A percentile compares a stretch with the other conserved stretches of the same genome.
Evolutionary conservation across 2,113 vertebrate species (phyloP).

Genomic region (Casuarius casuarius): DNA sequence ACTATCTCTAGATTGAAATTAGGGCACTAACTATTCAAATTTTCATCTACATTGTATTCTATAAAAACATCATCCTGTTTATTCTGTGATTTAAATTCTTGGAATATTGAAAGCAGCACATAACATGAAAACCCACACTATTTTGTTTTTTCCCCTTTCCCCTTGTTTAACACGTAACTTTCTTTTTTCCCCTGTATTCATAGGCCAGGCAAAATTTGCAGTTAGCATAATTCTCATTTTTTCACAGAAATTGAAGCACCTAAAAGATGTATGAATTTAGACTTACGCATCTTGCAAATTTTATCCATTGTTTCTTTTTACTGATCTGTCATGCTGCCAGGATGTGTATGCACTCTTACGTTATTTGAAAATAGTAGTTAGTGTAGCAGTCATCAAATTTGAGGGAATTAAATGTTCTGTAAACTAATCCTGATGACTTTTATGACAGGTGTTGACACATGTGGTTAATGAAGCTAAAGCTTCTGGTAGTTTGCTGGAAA

Average conservation of each 20-base stretch:
- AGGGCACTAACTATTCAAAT: background rate
- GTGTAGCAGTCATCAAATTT: background rate
- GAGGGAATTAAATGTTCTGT: slow-evolving; percentile 17
- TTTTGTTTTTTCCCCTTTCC: background rate
- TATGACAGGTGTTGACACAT: background rate
- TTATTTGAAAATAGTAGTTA: background rate
- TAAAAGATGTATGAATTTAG: background rate
- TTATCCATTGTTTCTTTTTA: background rate
- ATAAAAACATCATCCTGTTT: background rate
- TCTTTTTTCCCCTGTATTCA: background rate
- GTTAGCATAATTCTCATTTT: background rate
- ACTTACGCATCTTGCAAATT: background rate
- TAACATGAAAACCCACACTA: background rate
- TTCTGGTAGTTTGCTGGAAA: background rate
- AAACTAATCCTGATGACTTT: background rate
- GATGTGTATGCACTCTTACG: background rate
- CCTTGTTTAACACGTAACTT: background rate
- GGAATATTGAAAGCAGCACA: background rate
- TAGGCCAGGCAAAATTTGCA: background rate
- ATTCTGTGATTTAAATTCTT: background rate
- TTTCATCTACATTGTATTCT: background rate
- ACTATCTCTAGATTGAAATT: background rate
- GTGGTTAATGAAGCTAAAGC: background rate
- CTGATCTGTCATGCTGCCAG: background rate
- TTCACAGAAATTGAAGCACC: background rate